Conservation (phyloP, 2,797 vertebrate species). For the Sarcoramphus papa region DNA sequence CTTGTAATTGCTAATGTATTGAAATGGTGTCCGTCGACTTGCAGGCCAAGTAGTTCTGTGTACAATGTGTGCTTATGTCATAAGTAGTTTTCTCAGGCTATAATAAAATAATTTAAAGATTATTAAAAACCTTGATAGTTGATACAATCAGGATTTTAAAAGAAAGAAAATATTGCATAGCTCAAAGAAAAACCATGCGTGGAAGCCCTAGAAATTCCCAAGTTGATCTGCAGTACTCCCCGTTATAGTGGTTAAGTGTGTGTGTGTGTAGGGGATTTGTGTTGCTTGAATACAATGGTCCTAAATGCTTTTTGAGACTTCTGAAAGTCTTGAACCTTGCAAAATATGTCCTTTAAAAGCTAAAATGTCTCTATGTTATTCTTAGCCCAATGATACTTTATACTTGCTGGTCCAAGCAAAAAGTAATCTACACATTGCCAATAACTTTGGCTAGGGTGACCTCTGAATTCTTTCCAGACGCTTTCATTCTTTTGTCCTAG, state of each 20-base stretch:
- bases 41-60: not conserved
- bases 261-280: not conserved
- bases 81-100: not conserved
- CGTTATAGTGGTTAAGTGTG: not conserved
- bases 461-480: not conserved
- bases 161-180: not conserved
- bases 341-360: not conserved
- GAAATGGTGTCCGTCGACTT: not conserved
- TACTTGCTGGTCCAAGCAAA: not conserved
- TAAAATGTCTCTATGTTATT: not conserved
- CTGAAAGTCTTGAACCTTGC: constrained; percentile 7
- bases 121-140: not conserved
- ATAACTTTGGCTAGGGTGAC: not conserved
- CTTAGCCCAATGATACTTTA: not conserved
- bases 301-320: not conserved
- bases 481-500: constrained; percentile 63
- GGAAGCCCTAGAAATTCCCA: not conserved
- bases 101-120: not conserved
- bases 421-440: not conserved
- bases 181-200: not conserved
- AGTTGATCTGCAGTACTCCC: not conserved
- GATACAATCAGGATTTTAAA: not conserved
- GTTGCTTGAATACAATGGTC: not conserved
- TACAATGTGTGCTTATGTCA: not conserved
- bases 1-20: not conserved